Evolutionary conservation across 2,888 invertebrate species (phyloP).

Genomic region (Callosobruchus maculatus): DNA sequence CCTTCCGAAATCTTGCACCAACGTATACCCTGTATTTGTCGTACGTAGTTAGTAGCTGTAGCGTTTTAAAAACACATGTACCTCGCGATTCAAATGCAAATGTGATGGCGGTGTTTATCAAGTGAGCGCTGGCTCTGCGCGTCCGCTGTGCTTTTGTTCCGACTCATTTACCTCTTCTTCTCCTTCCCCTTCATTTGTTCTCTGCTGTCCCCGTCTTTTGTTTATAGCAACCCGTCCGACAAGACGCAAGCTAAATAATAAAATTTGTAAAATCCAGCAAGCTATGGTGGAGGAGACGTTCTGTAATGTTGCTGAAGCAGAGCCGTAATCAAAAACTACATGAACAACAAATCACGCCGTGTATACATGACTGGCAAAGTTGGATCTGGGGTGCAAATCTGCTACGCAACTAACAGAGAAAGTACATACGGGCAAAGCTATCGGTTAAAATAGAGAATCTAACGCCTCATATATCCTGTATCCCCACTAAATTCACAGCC

Average conservation of each 20-base stretch:
- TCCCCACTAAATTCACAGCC: too few species aligned
- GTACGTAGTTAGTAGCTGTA: constrained; percentile 17
- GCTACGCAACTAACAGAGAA: too few species aligned
- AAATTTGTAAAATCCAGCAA: constrained; percentile 22
- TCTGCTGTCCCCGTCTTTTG: constrained; percentile 37
- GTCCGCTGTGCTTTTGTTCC: constrained; percentile 45
- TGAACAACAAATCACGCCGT: too few species aligned
- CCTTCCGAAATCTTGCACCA: too few species aligned
- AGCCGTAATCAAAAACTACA: neutral
- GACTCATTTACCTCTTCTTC: constrained; percentile 48
- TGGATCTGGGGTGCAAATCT: too few species aligned
- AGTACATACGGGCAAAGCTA: too few species aligned
- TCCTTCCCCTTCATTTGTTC: constrained; percentile 48
- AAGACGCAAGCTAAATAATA: constrained; percentile 30
- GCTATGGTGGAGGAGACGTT: neutral
- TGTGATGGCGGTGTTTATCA: constrained; percentile 48
- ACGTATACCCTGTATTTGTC: neutral
- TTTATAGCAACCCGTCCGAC: constrained; percentile 26
- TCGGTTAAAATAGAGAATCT: too few species aligned
- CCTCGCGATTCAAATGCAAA: constrained; percentile 48
- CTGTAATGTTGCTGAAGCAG: neutral
- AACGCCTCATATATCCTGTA: too few species aligned
- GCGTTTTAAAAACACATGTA: constrained; percentile 37
- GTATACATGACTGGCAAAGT: too few species aligned
- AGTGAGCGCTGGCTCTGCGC: constrained; percentile 37